A percentile compares a stretch with the other conserved stretches of the same genome.
phyloP scores from a whole-genome alignment of 2,113 vertebrate species.

The Sinocyclocheilus anshuiensis region DNA sequence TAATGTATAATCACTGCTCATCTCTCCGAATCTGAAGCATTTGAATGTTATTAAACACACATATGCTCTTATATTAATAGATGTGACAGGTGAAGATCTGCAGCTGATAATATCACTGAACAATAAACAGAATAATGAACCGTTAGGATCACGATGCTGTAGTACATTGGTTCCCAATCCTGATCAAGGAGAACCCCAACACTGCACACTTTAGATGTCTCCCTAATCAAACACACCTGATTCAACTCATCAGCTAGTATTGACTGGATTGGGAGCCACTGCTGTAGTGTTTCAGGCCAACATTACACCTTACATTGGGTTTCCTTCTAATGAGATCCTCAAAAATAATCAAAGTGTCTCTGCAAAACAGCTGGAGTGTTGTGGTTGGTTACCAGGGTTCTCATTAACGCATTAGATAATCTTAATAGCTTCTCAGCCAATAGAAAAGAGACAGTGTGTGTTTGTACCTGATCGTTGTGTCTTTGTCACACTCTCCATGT shows the following conservation, averaged over 20 bases:
- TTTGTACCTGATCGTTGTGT: slow-evolving; percentile 68
- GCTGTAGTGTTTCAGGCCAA: not conserved
- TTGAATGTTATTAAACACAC: slow-evolving; percentile 27
- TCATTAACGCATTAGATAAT: not conserved
- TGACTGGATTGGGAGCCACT: not conserved
- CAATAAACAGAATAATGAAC: not conserved
- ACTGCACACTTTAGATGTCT: not conserved
- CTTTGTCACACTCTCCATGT: slow-evolving; percentile 70
- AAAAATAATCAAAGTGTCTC: not conserved
- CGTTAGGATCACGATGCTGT: not conserved
- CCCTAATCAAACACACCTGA: not conserved
- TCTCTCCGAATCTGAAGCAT: not conserved
- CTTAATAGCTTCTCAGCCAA: not conserved
- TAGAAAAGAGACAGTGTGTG: not conserved
- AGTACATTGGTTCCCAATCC: not conserved
- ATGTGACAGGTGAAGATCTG: not conserved
- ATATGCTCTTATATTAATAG: slow-evolving; percentile 14
- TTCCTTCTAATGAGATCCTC: not conserved
- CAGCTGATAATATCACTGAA: not conserved
- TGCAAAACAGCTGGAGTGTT: not conserved
- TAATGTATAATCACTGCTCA: not conserved
- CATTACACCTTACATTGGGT: not conserved
- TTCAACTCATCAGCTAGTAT: not conserved
- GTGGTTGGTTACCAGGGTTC: not conserved
- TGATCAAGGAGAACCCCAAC: too few species aligned